Evolutionary conservation across 2,888 invertebrate species (phyloP), one percentile per base, ranked within the genome.

Genomic region (Leptopterna dolabrata): DNA sequence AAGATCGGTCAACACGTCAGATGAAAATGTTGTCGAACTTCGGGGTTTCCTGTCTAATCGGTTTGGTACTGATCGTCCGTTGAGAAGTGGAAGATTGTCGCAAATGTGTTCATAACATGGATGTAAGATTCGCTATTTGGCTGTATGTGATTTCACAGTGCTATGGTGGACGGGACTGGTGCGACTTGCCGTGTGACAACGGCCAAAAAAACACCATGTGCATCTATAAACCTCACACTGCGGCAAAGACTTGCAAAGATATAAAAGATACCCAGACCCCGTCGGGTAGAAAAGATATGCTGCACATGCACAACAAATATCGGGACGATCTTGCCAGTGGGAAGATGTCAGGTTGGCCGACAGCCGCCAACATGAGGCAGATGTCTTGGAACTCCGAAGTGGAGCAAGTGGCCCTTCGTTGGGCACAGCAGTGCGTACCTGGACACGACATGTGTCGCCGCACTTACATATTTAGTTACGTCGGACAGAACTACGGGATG

Each of bases 361-460:
- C 24, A 16, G 76, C 83, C 0, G 51, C 63, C 14, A 47, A 87
- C 87, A 87, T 87, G 87, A 43, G 51, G 14, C 43, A 51, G 19
- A 84, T 88, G 86, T 24, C 41, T 24, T 88, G 80, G 80, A 86
- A 88, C 43, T 13, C 16, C 4, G 51, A 55, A 14, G 0, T 70
- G 9, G 85, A 84, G 63, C 2, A 29, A 24, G 13, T 88, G 2
- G 88, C 88, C 19, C 78, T 82, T n/a, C 30, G 88, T 24, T 85
- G 84, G 88, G 86, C 76, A 0, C 87, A 86, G 41, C 88, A 88
- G 55, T 88, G 86, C 41, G 47, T 24, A 29, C 13, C 11, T 1
- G 80, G 80, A 16, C 88, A 85, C 36, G 85, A 85, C 80, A n/a
- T 86, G 19, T 85, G 88, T 36, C 76, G 88, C 19, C 9, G 45